Percentiles rank a stretch among this genome's conserved stretches.
Evolutionary conservation across 2,888 invertebrate genomes (phyloP).

Genomic region (Philhelius pedissequus): DNA sequence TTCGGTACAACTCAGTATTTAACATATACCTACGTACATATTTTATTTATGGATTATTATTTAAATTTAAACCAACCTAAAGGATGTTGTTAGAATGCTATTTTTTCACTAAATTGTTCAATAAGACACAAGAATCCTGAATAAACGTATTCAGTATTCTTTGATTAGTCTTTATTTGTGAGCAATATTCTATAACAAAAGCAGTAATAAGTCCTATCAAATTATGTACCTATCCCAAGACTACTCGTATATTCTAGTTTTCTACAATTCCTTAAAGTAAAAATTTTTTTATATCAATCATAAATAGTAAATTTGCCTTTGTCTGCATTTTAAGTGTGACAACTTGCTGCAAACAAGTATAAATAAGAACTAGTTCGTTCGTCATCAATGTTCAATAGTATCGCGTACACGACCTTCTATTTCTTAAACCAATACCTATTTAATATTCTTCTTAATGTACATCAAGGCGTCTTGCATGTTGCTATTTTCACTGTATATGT

Average conservation of each 20-base stretch:
- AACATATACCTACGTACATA: too few species aligned
- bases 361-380: background rate
- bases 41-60: too few species aligned
- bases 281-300: background rate
- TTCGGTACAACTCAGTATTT: too few species aligned
- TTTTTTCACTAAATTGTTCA: background rate
- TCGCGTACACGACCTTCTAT: slow-evolving; percentile 44
- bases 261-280: background rate
- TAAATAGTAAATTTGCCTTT: background rate
- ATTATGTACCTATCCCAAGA: background rate
- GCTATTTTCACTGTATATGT: slow-evolving; percentile 39
- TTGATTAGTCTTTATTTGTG: slow-evolving; percentile 5
- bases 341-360: slow-evolving; percentile 23
- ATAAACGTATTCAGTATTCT: background rate
- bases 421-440: slow-evolving; percentile 42
- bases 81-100: background rate
- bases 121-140: background rate
- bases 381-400: slow-evolving; percentile 10
- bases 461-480: slow-evolving; percentile 20
- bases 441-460: slow-evolving; percentile 38
- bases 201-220: background rate
- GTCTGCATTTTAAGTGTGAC: slow-evolving; percentile 23
- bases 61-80: too few species aligned
- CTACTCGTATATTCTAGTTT: background rate
- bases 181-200: background rate